Evolutionary conservation across 2,113 vertebrate species (phyloP).

Genomic region (Clarias macrocephalus): DNA sequence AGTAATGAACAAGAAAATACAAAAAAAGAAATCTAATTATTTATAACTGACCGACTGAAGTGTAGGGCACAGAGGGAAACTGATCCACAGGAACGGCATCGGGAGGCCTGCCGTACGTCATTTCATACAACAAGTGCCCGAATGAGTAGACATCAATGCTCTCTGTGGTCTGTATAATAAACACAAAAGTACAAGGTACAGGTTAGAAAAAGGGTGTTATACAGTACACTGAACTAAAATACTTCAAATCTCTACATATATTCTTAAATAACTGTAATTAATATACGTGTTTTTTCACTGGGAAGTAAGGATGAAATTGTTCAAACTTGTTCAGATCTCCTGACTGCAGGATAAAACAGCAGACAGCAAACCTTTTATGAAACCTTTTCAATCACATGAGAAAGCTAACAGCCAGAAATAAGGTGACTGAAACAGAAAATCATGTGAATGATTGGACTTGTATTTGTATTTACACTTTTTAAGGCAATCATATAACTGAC

Average conservation of each 20-base stretch:
- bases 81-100: slow-evolving; percentile 83
- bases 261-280: background rate
- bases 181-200: background rate
- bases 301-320: background rate
- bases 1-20: background rate
- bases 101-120: slow-evolving; percentile 89
- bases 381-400: background rate
- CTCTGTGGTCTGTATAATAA: slow-evolving; percentile 80
- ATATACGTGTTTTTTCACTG: background rate
- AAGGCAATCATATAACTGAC: background rate
- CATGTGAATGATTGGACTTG: background rate
- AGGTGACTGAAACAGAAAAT: background rate
- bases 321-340: background rate
- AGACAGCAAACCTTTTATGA: background rate
- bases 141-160: slow-evolving; percentile 91
- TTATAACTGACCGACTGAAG: slow-evolving; percentile 81
- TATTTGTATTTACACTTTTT: background rate
- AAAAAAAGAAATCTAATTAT: background rate
- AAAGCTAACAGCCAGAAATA: background rate
- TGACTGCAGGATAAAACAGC: background rate
- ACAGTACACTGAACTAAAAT: background rate
- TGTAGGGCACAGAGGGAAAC: slow-evolving; percentile 79
- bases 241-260: background rate
- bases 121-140: slow-evolving; percentile 93
- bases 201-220: background rate